phyloP scores from a whole-genome alignment of 1,140 invertebrate genomes.

The Drosophila burlai region DNA sequence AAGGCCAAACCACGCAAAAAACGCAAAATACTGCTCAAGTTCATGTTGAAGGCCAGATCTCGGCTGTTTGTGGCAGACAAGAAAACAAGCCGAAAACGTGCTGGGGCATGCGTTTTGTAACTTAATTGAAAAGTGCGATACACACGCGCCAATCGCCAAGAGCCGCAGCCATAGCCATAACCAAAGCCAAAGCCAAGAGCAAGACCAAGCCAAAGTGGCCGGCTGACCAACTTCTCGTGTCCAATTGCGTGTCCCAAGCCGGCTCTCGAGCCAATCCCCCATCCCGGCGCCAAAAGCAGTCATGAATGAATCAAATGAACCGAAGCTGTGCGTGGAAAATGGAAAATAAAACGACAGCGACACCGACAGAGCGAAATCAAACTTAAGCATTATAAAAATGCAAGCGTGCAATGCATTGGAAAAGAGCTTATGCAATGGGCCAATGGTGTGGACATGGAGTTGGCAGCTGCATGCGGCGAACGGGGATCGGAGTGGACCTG shows the following conservation, averaged over 20 bases:
- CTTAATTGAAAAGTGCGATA: conserved; percentile 81
- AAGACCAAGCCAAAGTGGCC: conserved; percentile 31
- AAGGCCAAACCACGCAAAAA: conserved; percentile 33
- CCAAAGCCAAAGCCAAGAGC: conserved; percentile 59
- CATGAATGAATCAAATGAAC: conserved; percentile 57
- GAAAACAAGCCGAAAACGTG: conserved; percentile 66
- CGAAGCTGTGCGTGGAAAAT: conserved; percentile 49
- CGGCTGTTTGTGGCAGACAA: conserved; percentile 25
- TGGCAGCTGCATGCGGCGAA: conserved; percentile 16
- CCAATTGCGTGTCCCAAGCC: conserved; percentile 58
- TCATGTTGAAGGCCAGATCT: conserved; percentile 73
- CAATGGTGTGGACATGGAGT: conserved; percentile 14
- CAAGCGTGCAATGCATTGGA: conserved; percentile 63
- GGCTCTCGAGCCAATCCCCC: conserved; percentile 25
- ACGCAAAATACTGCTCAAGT: conserved; percentile 57
- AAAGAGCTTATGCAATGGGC: conserved; percentile 60
- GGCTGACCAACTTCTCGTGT: conserved; percentile 53
- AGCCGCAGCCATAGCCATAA: conserved; percentile 20
- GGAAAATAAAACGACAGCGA: conserved; percentile 14
- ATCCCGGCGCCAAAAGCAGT: conserved; percentile 22
- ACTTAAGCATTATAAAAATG: conserved; percentile 56
- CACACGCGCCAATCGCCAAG: conserved; percentile 70
- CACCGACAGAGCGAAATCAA: conserved; percentile 19
- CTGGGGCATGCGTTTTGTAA: conserved; percentile 79
- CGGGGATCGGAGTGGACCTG: conserved; percentile 5